phyloP scores from a whole-genome alignment of 2,113 vertebrate species.

The Phoenicopterus ruber region DNA sequence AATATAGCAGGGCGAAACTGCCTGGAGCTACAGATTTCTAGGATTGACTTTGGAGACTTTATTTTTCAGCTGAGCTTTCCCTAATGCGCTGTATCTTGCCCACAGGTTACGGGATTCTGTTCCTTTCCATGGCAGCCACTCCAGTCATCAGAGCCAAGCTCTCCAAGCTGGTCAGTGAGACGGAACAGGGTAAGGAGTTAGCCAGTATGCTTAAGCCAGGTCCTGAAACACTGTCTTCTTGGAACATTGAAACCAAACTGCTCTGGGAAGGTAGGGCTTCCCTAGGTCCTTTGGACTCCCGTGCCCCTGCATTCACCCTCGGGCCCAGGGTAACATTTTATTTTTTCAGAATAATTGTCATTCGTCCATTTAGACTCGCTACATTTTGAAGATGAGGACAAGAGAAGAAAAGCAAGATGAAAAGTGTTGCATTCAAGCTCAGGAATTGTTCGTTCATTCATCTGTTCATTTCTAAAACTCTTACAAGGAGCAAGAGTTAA shows the following conservation, averaged over 20 bases:
- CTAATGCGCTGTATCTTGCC: not conserved
- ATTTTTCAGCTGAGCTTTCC: not conserved
- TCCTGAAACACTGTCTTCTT: not conserved
- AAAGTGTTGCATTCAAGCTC: not conserved
- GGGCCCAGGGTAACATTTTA: not conserved
- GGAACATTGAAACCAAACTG: not conserved
- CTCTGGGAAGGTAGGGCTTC: not conserved
- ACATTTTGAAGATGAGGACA: not conserved
- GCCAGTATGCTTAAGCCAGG: not conserved
- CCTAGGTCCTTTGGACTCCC: not conserved
- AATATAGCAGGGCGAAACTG: not conserved
- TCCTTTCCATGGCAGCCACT: slow-evolving; percentile 84
- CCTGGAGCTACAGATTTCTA: not conserved
- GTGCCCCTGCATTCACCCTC: not conserved
- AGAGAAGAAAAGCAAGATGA: not conserved
- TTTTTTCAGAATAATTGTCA: not conserved
- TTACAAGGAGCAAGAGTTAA: not conserved
- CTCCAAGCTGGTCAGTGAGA: slow-evolving; percentile 84
- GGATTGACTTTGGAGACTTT: not conserved
- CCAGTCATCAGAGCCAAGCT: slow-evolving; percentile 91
- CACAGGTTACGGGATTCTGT: slow-evolving; percentile 86
- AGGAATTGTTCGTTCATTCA: not conserved
- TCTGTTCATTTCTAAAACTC: fast-evolving
- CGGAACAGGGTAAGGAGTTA: slow-evolving; percentile 84
- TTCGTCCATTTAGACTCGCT: not conserved